Base-by-base conservation (phyloP, 2,797 vertebrate genomes). In the Brachyalestes nurse region DNA sequence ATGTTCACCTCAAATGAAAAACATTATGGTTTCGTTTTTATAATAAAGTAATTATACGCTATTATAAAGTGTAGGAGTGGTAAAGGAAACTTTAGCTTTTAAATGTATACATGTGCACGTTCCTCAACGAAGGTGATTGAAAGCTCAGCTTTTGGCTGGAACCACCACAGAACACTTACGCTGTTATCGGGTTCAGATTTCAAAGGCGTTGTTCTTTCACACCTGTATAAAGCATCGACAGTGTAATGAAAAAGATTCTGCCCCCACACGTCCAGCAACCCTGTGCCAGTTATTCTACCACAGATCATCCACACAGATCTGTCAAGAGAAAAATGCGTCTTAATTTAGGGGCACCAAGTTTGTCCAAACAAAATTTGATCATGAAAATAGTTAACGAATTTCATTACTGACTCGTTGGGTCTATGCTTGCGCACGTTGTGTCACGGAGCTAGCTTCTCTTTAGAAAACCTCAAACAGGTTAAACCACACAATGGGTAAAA, bases 131-230 rank as follows among this genome's bases (percentile, higher is more conserved):
- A 49, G 23, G n/a, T 28, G 72, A 71, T 6, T n/a, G 19, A 9
- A 45, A 19, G 40, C 19, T 69, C 64, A n/a, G 58, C 45, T 72
- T 64, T 57, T 28, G 5, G 42, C 13, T 25, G 55, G 61, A 67
- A 74, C 19, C 1, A 0, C 17, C 5, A 38, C 9, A 19, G 57
- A 73, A 14, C 25, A 4, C 51, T 72, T 62, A 72, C 1, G 60
- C 60, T 66, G 53, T 47, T 70, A 55, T 76, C 62, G 5, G 45
- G 73, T 80, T 80, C n/a, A 64, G 25, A 53, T 83, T 72, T 83
- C 61, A 73, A 53, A 71, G 55, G 1, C 34, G 13, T 25, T 16
- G 49, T 78, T 19, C 42, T 78, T 51, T 67, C 65, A 23, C 34
- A 55, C 76, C 28, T 40, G 34, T 40, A 25, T 57, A 73, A 75